phyloP scores from a whole-genome alignment of 2,113 vertebrate species.

The Osmerus mordax region DNA sequence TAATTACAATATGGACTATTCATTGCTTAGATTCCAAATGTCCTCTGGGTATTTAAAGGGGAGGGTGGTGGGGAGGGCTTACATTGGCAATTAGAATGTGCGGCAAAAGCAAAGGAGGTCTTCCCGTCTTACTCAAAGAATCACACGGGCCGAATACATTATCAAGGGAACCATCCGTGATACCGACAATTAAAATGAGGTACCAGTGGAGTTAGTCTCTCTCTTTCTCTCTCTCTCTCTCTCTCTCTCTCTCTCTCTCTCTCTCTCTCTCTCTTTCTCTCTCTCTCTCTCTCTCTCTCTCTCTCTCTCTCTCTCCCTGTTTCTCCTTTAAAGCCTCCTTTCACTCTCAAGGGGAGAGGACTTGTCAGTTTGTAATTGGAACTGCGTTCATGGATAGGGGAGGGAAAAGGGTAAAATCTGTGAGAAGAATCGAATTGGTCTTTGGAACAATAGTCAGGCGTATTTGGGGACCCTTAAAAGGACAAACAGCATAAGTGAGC shows the following conservation, averaged over 20 bases:
- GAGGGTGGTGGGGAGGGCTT: conserved; percentile 14
- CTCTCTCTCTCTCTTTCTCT: conserved; percentile 21
- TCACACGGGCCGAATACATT: conserved; percentile 37
- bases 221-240: not conserved
- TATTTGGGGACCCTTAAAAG: conserved; percentile 30
- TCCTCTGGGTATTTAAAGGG: conserved; percentile 11
- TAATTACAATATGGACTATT: conserved; percentile 57
- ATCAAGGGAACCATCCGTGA: conserved; percentile 28
- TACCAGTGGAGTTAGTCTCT: conserved; percentile 6
- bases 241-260: not conserved
- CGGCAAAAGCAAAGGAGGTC: conserved; percentile 33
- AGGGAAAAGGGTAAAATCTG: conserved; percentile 22
- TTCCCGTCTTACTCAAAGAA: conserved; percentile 25
- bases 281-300: too few species aligned
- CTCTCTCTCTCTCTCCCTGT: not conserved
- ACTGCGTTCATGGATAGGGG: conserved; percentile 13
- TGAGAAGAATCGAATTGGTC: conserved; percentile 56
- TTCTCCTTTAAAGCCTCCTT: conserved; percentile 31
- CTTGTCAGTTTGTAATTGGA: conserved; percentile 48
- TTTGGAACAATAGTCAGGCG: conserved; percentile 26
- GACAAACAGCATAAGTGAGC: conserved; percentile 8
- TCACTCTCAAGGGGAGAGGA: conserved; percentile 29
- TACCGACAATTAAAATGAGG: conserved; percentile 52
- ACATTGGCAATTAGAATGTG: conserved; percentile 58
- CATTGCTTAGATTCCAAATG: conserved; percentile 26